Base-by-base conservation (phyloP, 2,888 invertebrate genomes). In the Synanthedon myopaeformis region DNA sequence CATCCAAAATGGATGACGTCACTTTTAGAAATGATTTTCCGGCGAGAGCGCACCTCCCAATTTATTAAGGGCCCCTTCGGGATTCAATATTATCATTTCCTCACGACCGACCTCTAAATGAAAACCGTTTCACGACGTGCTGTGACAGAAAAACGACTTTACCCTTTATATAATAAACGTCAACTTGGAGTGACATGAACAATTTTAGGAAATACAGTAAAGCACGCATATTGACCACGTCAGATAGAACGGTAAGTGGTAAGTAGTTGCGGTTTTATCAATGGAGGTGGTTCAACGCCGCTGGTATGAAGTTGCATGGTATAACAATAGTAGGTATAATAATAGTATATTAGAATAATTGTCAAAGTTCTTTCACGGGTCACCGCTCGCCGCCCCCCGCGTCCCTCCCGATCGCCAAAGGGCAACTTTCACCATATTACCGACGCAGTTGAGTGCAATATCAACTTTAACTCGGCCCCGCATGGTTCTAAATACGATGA, bases 61-160 rank as follows among this genome's bases (percentile, higher is more conserved):
- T 52, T 35, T 48, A 52, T 52, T 35, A 48, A 48, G 13, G 12
- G 45, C 45, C 45, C 45, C 35, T 35, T 35, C 35, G 35, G 35
- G 35, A 10, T 35, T 35, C 35, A 53, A 53, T 53, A 53, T 53
- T 50, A 42, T 53, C 53, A 53, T 53, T 53, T 49, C 52, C 49
- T 48, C 48, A 17, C 35, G 35, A 6, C 35, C 35, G 35, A 35
- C 35, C 35, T 35, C 6, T 35, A 35, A n/a, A 35, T 35, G 35
- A 35, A 35, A 35, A 35, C 6, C 35, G 35, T 35, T 35, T 35
- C 35, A 35, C 35, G 35, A 35, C 8, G 35, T 35, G 35, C 35
- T 35, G 35, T 10, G 35, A 35, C 35, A 35, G 2, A 35, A 8
- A 10, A 35, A 35, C 35, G 10, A 10, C 35, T 35, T 35, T 35